Conservation (phyloP, 2,113 vertebrate species). For the Microtus pennsylvanicus region DNA sequence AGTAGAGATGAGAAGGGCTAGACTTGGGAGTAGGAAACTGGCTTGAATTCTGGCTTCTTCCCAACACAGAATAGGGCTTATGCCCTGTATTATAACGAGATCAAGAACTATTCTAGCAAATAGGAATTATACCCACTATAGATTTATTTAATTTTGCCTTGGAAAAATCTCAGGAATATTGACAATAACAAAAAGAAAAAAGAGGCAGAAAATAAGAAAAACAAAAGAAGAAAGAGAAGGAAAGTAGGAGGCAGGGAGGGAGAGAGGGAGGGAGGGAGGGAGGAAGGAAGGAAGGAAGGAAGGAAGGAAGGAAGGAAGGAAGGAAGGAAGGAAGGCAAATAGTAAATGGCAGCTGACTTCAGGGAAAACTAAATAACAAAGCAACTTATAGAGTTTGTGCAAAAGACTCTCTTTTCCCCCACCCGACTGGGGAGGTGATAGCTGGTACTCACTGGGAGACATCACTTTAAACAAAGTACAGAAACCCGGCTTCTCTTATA, state of each 20-base stretch:
- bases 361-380: background rate
- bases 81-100: background rate
- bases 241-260: background rate
- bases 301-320: background rate
- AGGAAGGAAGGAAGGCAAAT: background rate
- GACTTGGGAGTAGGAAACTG: background rate
- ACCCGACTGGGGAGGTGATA: background rate
- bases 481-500: slow-evolving; percentile 34
- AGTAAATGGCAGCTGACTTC: background rate
- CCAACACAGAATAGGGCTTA: background rate
- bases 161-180: background rate
- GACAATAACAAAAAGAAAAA: background rate
- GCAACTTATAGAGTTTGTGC: background rate
- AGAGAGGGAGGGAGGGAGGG: background rate
- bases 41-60: background rate
- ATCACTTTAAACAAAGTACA: slow-evolving; percentile 62
- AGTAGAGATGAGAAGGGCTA: background rate
- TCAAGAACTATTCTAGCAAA: background rate
- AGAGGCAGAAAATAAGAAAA: too few species aligned
- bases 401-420: background rate
- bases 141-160: background rate
- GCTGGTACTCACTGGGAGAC: background rate
- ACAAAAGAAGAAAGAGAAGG: background rate
- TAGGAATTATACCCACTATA: background rate
- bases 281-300: background rate